A percentile compares a stretch with the other conserved stretches of the same genome.
These are phyloP conservation scores for Diglossa brunneiventris DNA, from an alignment of 2,113 vertebrate genomes.

Conservation along the genomic window DNA sequence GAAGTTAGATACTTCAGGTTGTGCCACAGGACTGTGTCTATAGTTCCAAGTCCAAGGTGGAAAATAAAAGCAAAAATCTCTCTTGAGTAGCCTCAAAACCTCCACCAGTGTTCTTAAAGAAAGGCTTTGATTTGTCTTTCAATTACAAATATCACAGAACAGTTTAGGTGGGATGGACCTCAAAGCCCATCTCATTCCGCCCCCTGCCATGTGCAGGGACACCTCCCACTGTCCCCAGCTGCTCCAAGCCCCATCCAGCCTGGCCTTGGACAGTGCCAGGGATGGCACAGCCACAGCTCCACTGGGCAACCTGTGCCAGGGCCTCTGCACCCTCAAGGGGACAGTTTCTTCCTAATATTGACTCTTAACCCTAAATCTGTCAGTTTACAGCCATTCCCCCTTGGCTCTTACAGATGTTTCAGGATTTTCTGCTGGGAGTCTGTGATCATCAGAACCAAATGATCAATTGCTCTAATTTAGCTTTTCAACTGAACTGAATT, in stretches of 20 bases:
- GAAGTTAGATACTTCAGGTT: background rate
- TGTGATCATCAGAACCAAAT: background rate
- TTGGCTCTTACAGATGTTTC: background rate
- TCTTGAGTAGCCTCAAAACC: background rate
- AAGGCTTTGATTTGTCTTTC: background rate
- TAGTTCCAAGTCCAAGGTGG: accelerated
- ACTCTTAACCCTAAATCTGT: background rate
- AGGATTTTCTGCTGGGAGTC: background rate
- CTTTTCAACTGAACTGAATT: background rate
- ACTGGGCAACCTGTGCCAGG: background rate
- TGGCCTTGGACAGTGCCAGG: background rate
- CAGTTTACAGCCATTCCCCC: background rate
- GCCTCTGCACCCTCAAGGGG: background rate
- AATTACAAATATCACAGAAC: background rate
- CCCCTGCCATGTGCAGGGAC: background rate
- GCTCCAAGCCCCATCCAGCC: accelerated
- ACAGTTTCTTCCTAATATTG: background rate
- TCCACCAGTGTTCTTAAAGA: background rate
- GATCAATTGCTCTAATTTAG: constrained; percentile 6
- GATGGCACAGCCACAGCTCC: background rate
- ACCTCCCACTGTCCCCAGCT: background rate
- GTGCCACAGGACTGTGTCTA: background rate
- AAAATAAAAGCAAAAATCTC: background rate
- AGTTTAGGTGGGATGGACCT: background rate
- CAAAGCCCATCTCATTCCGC: background rate